Evolutionary conservation across 2,888 invertebrate genomes (phyloP).

Genomic region (Subacronicta megacephala): DNA sequence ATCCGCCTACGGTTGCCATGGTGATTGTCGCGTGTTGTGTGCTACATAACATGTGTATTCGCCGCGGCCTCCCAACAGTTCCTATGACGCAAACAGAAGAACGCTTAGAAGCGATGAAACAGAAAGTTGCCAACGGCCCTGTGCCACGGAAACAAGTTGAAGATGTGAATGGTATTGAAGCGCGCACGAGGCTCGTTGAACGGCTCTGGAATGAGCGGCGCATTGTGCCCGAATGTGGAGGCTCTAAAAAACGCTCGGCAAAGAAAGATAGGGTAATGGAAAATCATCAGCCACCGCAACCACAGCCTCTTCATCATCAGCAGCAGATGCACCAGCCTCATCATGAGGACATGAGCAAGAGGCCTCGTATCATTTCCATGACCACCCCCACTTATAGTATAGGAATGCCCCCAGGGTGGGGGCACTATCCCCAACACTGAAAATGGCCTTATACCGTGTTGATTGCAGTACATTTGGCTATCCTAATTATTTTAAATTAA

Average conservation of each 20-base stretch:
- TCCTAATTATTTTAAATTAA: background rate
- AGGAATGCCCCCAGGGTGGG: conserved; percentile 77
- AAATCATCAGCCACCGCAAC: conserved; percentile 51
- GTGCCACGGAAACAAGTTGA: conserved; percentile 75
- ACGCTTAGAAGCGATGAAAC: conserved; percentile 81
- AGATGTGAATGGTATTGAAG: conserved; percentile 68
- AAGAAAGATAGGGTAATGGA: conserved; percentile 77
- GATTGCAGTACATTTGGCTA: conserved; percentile 10
- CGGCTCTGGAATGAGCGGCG: conserved; percentile 78
- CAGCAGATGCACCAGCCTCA: conserved; percentile 55
- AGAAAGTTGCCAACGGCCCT: conserved; percentile 82
- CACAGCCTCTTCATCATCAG: conserved; percentile 26
- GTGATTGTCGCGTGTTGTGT: conserved; percentile 81
- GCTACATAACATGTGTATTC: conserved; percentile 78
- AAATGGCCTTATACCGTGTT: conserved; percentile 1
- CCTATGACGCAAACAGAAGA: conserved; percentile 81
- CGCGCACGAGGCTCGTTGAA: conserved; percentile 70
- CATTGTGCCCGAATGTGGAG: conserved; percentile 67
- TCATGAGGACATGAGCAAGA: conserved; percentile 76
- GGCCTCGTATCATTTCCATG: conserved; percentile 75
- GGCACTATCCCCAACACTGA: conserved; percentile 81
- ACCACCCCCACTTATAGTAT: conserved; percentile 73
- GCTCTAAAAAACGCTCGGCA: conserved; percentile 73
- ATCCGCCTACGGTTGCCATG: conserved; percentile 75
- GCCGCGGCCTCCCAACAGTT: conserved; percentile 66